Evolutionary conservation across 1,140 invertebrate genomes (phyloP), one percentile per base, ranked within the genome.

Genomic region (Chironomus striatipennis): DNA sequence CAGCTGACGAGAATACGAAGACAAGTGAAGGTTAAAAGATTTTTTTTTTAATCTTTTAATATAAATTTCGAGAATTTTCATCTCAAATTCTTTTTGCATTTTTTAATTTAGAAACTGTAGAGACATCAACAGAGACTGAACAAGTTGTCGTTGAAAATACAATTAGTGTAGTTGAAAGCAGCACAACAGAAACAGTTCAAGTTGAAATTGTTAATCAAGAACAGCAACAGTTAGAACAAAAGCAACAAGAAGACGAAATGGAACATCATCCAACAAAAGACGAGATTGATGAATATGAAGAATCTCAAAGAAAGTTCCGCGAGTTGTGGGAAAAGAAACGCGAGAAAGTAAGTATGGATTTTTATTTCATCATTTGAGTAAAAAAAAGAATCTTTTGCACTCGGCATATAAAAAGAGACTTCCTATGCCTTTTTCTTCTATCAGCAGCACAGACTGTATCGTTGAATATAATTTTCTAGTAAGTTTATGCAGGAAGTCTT

Each of bases 281-380:
- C 20, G 65, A 70, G 10, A 70, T 70, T 21, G 65, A 70, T 18
- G 65, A 70, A 20, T 70, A 70, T 18, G 65, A 70, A 12, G 65
- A 70, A 70, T 70, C 65, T 6, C 65, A 70, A 12, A 20, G 18
- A 21, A 70, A 21, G 18, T 70, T 70, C 65, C 65, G 20, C 18
- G 65, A 70, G 20, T 70, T 70, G 10, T 70, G 65, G 65, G 65
- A 70, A 70, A 20, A 20, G 65, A 70, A 70, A 70, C 65, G 65
- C 20, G 65, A 70, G 10, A 70, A 70, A 21, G 65, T 70, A 70
- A 70, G 20, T 70, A n/a, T n/a, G n/a, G n/a, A n/a, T n/a, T n/a
- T n/a, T n/a, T 70, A 18, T 70, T 18, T 17, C n/a, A 21, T 70
- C 65, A 70, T n/a, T 12, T 57, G 1, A n/a, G n/a, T n/a, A n/a